Conservation (phyloP, 1,140 invertebrate genomes). For the Ruditapes philippinarum region DNA sequence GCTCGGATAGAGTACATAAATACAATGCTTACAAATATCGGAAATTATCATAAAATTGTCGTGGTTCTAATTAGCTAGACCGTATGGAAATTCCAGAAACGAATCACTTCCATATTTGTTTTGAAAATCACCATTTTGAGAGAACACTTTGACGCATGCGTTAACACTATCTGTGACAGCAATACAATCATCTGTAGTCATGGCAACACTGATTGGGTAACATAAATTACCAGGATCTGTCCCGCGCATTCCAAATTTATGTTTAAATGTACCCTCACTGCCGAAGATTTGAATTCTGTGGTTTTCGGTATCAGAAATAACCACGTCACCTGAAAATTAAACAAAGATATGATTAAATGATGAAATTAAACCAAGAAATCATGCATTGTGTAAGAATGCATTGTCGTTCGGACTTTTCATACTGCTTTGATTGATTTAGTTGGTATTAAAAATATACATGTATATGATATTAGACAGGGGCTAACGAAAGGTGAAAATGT, state of each 20-base stretch:
- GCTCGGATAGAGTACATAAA: constrained; percentile 76
- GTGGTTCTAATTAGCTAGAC: constrained; percentile 75
- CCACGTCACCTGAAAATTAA: constrained; percentile 80
- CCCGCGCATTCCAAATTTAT: constrained; percentile 82
- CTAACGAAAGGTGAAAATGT: too few species aligned
- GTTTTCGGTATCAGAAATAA: constrained; percentile 85
- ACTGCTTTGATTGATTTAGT: too few species aligned
- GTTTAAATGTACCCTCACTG: constrained; percentile 81
- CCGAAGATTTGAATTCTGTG: constrained; percentile 84
- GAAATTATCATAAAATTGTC: constrained; percentile 80
- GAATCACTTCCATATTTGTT: constrained; percentile 59
- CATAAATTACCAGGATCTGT: constrained; percentile 77
- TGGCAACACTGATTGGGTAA: constrained; percentile 82
- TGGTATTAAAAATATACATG: too few species aligned
- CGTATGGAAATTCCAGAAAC: constrained; percentile 81
- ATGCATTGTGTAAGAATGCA: too few species aligned
- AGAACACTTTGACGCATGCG: constrained; percentile 82
- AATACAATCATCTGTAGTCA: constrained; percentile 82
- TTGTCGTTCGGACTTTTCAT: too few species aligned
- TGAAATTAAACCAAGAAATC: too few species aligned
- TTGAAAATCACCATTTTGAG: constrained; percentile 64
- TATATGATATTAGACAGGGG: too few species aligned
- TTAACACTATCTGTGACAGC: constrained; percentile 85
- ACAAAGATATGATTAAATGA: too few species aligned
- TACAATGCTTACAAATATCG: constrained; percentile 83